Conservation (phyloP, 2,797 vertebrate genomes). For the Acanthis flammea region DNA sequence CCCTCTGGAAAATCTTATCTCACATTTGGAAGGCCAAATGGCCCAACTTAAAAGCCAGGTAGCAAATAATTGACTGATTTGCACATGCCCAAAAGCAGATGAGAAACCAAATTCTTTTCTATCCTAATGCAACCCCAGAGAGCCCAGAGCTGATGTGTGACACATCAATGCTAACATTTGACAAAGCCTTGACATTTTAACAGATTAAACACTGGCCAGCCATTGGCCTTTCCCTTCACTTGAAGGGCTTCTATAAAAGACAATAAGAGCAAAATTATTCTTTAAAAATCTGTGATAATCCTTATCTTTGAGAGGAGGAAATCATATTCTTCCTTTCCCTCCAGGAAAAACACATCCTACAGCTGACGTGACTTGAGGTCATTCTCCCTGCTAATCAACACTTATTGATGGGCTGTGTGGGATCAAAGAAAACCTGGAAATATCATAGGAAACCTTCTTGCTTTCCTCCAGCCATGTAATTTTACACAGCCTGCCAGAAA, state of each 20-base stretch:
- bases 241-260: not conserved
- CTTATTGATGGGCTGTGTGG: conserved; percentile 32
- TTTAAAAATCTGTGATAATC: not conserved
- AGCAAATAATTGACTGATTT: not conserved
- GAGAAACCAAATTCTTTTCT: not conserved
- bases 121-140: not conserved
- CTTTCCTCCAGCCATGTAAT: conserved; percentile 20
- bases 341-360: conserved; percentile 38
- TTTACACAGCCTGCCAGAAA: not conserved
- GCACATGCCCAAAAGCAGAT: not conserved
- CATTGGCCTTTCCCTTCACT: not conserved
- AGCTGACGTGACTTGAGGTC: conserved; percentile 47
- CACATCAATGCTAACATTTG: fast-evolving
- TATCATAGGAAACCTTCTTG: conserved; percentile 54
- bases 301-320: not conserved
- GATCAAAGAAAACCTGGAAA: conserved; percentile 67
- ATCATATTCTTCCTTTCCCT: conserved; percentile 27
- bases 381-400: conserved; percentile 41
- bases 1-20: not conserved
- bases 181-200: not conserved
- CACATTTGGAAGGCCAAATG: not conserved
- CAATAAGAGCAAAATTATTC: not conserved
- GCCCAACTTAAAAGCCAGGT: not conserved
- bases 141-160: not conserved
- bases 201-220: not conserved